A percentile compares a stretch with the other conserved stretches of the same genome.
Conservation (phyloP, 2,113 vertebrate genomes). For the Elachura formosa region DNA sequence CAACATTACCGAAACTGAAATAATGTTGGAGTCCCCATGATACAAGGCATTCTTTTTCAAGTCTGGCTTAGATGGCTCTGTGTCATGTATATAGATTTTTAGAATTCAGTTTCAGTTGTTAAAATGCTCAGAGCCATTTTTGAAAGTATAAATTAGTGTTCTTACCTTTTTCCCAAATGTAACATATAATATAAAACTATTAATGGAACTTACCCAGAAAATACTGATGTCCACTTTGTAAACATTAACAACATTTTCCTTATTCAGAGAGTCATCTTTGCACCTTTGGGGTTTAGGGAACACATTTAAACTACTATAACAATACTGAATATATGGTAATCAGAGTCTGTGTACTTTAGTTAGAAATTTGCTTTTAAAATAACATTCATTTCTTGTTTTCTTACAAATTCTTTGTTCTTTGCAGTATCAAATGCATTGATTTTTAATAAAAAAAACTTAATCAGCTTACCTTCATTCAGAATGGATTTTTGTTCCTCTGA, state of each 20-base stretch:
- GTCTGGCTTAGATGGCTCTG: neutral
- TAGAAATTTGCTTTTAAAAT: neutral
- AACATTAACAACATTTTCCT: neutral
- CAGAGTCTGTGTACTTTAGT: neutral
- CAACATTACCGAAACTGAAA: neutral
- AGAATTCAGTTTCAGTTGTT: neutral
- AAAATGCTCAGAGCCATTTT: neutral
- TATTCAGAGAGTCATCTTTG: neutral
- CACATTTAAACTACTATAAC: neutral
- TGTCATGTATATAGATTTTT: neutral
- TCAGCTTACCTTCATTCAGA: constrained; percentile 57
- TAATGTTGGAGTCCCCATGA: neutral
- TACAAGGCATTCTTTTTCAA: neutral
- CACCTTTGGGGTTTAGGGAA: neutral
- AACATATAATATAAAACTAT: neutral
- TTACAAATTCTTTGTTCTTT: constrained; percentile 41
- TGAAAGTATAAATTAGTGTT: neutral
- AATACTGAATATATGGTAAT: neutral
- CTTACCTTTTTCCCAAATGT: neutral
- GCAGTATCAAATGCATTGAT: constrained; percentile 52
- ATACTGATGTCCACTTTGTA: neutral
- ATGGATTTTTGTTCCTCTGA: constrained; percentile 58
- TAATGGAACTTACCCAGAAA: neutral
- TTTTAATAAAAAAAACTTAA: constrained; percentile 60
- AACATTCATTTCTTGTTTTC: neutral